These are phyloP conservation scores for Pristionchus arcanus DNA, from an alignment of 2,888 invertebrate species.

Conservation along the genomic window DNA sequence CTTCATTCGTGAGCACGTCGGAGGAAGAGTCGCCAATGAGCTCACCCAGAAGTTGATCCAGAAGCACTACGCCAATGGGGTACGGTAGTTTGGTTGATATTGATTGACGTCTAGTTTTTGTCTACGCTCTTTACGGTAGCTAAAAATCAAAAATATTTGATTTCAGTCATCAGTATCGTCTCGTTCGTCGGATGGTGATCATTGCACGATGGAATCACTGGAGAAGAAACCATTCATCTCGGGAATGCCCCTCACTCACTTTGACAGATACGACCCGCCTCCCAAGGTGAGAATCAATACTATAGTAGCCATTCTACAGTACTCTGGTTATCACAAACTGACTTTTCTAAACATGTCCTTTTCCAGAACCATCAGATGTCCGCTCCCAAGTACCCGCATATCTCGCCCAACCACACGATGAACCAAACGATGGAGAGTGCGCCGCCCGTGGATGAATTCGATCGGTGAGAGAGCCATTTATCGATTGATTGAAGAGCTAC, in stretches of 20 bases:
- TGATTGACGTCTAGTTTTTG: no score
- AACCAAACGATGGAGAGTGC: conserved; percentile 46
- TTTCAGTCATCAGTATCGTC: conserved; percentile 27
- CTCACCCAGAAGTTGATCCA: background rate
- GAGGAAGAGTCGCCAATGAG: conserved; percentile 60
- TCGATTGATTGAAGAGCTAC: background rate
- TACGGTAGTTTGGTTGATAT: background rate
- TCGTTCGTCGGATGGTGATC: conserved; percentile 31
- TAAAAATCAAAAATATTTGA: background rate
- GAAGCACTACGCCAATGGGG: conserved; percentile 40
- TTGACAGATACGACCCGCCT: conserved; percentile 52
- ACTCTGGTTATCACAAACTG: background rate
- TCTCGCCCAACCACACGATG: conserved; percentile 41
- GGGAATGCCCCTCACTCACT: conserved; percentile 39
- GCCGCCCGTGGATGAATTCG: conserved; percentile 33
- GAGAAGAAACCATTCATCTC: conserved; percentile 48
- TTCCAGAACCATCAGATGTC: background rate
- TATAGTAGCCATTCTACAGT: background rate
- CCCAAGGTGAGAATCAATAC: conserved; percentile 26
- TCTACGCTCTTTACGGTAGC: no score
- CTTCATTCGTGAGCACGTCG: conserved; percentile 72
- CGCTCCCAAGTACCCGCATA: conserved; percentile 37
- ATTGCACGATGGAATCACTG: conserved; percentile 19
- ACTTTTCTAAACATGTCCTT: background rate
- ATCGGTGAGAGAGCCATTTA: conserved; percentile 29